Evolutionary conservation across 2,113 vertebrate genomes (phyloP).

Genomic region (Pseudopipra pipra): DNA sequence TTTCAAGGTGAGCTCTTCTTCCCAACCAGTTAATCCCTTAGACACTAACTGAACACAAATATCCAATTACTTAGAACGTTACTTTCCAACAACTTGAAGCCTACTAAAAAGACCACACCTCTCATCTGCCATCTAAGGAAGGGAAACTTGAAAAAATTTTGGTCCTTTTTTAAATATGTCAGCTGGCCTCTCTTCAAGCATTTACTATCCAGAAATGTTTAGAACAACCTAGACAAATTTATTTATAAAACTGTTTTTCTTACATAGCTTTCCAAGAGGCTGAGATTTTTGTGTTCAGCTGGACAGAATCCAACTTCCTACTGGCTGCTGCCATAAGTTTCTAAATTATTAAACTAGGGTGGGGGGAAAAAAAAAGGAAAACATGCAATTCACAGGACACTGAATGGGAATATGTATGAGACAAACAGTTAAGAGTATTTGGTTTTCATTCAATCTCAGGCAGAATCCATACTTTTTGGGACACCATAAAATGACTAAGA

Average conservation of each 20-base stretch:
- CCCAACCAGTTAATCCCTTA: not conserved
- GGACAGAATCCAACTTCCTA: not conserved
- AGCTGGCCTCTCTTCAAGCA: not conserved
- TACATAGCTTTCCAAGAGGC: not conserved
- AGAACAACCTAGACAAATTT: not conserved
- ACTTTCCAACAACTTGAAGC: not conserved
- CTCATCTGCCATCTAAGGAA: not conserved
- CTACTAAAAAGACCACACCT: not conserved
- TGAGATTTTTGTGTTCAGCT: not conserved
- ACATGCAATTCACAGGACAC: not conserved
- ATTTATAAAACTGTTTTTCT: not conserved
- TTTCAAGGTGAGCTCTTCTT: not conserved
- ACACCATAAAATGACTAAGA: not conserved
- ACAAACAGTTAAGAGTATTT: not conserved
- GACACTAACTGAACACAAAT: not conserved
- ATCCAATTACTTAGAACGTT: not conserved
- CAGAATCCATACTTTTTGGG: not conserved
- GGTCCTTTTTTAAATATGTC: not conserved
- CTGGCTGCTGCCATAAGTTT: not conserved
- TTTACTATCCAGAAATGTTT: not conserved
- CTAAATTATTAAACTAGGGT: not conserved
- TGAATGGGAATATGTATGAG: not conserved
- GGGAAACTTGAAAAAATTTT: not conserved
- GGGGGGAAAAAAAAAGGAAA: not conserved
- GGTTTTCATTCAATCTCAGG: not conserved